Base-by-base conservation (phyloP, 2,888 invertebrate species). In the Helicoverpa assulta region DNA sequence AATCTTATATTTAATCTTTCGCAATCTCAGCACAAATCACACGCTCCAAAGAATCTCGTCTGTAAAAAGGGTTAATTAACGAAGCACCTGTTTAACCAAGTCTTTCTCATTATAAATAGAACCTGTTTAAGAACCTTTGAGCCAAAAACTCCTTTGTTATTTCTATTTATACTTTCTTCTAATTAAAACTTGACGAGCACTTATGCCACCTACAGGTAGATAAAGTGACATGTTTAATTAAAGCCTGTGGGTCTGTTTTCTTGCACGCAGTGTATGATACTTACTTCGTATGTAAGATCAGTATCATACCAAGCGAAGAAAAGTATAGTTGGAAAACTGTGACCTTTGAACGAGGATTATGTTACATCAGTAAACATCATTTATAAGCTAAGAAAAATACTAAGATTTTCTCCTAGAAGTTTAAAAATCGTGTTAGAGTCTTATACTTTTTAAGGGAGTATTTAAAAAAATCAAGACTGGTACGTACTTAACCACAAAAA, bases 51-150 rank as follows among this genome's bases (percentile, higher is more conserved):
- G 40, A 78, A 64, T 57, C 54, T 43, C 18, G 43, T 53, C 16
- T 47, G 14, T 47, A 63, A 58, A 40, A 78, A 67, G 51, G 60
- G 63, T 57, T 78, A 78, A 78, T 76, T 78, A 76, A 54, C 66
- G 50, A 26, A 78, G 53, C 52, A 63, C 52, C 10, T 53, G 59
- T 67, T 62, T 56, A 60, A 58, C 56, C 19, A 10, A 78, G 59
- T 56, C 54, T 70, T 40, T 58, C 60, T 73, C 67, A 67, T 76
- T 76, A 76, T 55, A 74, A 78, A 77, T 74, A 74, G 56, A 60
- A 7, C 16, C n/a, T 8, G 59, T 51, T 26, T 43, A 77, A 72
- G 64, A 57, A 60, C 47, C 5, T 60, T 52, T 19, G 18, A 43
- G 19, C 21, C 21, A 43, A 62, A 66, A 60, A 60, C 54, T 56